These are phyloP conservation scores for Sarcophaga carnaria DNA, from an alignment of 2,888 invertebrate genomes.

Conservation along the genomic window DNA sequence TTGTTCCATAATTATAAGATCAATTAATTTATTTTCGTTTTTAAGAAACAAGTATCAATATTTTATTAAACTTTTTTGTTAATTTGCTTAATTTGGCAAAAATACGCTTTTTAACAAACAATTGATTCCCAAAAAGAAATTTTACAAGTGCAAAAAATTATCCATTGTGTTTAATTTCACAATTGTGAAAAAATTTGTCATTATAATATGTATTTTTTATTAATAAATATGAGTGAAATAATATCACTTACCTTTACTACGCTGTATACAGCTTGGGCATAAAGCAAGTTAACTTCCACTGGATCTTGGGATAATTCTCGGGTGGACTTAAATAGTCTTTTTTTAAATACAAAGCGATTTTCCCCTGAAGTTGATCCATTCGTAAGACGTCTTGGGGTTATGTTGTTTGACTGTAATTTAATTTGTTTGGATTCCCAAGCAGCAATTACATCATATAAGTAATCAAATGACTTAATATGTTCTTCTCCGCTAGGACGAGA, in stretches of 20 bases:
- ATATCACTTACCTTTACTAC: conserved; percentile 90
- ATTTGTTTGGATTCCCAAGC: conserved; percentile 93
- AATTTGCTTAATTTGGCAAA: no score
- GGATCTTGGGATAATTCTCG: conserved; percentile 96
- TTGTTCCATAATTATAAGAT: no score
- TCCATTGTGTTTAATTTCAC: no score
- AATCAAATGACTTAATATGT: conserved; percentile 95
- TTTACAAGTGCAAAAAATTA: no score
- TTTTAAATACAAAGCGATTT: conserved; percentile 95
- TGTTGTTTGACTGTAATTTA: conserved; percentile 83
- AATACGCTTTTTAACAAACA: no score
- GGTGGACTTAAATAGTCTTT: conserved; percentile 93
- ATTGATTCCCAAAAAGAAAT: no score
- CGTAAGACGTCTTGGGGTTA: conserved; percentile 84
- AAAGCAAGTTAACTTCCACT: conserved; percentile 95
- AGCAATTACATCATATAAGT: conserved; percentile 95
- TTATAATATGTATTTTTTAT: no score
- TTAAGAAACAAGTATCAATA: no score
- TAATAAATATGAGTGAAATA: no score
- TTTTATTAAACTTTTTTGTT: no score
- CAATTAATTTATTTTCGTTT: no score
- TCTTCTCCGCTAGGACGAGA: conserved; percentile 93
- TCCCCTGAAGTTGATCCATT: conserved; percentile 91
- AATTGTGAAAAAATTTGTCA: no score
- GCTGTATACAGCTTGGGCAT: conserved; percentile 96